Evolutionary conservation across 1,140 invertebrate genomes (phyloP).

Genomic region (Gonioctena quinquepunctata): DNA sequence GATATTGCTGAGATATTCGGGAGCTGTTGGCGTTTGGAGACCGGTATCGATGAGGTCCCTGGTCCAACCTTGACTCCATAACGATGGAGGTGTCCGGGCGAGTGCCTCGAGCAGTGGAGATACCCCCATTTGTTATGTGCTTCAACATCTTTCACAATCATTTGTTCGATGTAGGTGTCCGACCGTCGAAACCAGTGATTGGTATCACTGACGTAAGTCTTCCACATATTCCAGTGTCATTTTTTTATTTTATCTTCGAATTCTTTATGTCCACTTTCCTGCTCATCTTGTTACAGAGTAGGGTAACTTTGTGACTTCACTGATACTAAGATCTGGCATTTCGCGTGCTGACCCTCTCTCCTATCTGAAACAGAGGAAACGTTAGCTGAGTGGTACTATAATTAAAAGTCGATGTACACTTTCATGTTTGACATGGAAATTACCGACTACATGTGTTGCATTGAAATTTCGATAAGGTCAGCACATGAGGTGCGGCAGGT

Average conservation of each 20-base stretch:
- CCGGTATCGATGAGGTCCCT: constrained; percentile 33
- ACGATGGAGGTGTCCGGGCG: constrained; percentile 51
- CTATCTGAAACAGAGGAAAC: neutral
- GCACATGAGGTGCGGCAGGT: neutral
- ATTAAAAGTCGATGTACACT: neutral
- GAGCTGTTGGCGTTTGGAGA: constrained; percentile 42
- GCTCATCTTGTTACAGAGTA: neutral
- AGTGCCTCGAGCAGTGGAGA: constrained; percentile 45
- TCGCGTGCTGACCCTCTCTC: neutral
- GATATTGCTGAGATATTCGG: constrained; percentile 46
- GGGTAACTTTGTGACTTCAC: neutral
- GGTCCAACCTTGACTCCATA: constrained; percentile 46
- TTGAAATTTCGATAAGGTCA: neutral
- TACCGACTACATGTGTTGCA: neutral
- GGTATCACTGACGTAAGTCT: constrained; percentile 35
- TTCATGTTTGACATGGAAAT: neutral
- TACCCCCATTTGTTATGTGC: constrained; percentile 52
- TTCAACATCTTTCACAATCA: constrained; percentile 48
- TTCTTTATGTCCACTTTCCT: constrained; percentile 13
- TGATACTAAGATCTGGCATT: neutral
- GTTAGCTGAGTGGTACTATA: neutral
- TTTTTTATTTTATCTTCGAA: constrained; percentile 24
- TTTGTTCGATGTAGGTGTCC: constrained; percentile 30
- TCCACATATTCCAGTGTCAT: constrained; percentile 41
- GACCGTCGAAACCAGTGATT: constrained; percentile 30